Base-by-base conservation (phyloP, 2,113 vertebrate genomes). In the Platichthys stellatus region DNA sequence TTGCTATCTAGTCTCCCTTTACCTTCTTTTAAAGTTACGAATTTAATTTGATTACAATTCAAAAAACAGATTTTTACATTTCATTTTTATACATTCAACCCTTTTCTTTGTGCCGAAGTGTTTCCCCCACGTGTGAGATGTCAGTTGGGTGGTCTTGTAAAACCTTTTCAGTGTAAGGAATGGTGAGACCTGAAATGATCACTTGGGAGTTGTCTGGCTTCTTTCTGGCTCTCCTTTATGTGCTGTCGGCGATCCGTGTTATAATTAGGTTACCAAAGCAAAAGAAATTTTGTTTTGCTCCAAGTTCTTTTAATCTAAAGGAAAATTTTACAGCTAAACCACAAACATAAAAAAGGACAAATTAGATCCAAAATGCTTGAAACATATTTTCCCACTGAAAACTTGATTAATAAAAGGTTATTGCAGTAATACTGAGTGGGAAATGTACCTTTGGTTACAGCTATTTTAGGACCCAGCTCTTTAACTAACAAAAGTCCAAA, bases 401-500 rank as follows among this genome's bases (percentile, higher is more conserved):
- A 8, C 21, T 59, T 14, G 31, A 31, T 31, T 7, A 31, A 31
- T 7, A 8, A 31, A 31, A 31, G 31, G 31, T 31, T 31, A 31
- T 5, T 31, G 31, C 31, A 31, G 31, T 31, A 31, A 31, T 31
- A 31, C 31, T 31, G 31, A 31, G 31, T 74, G 49, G 21, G 53
- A 38, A 54, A 12, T 72, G 26, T 51, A 74, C 43, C 64, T 75
- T 77, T 74, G 63, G 31, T 35, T 67, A 20, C 35, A 69, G 6
- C 58, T 83, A 72, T 80, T 86, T 76, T 21, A 67, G 58, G 43
- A 69, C 23, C 21, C 31, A 72, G 49, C 59, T 78, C 43, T 66
- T 4, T 64, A 51, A 75, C 53, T 71, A 21, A 79, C 67, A 63
- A 82, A 83, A 87, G 83, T 90, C 87, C 86, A 93, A 87, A 88